phyloP scores from a whole-genome alignment of 2,797 vertebrate species.

The Huso huso region DNA sequence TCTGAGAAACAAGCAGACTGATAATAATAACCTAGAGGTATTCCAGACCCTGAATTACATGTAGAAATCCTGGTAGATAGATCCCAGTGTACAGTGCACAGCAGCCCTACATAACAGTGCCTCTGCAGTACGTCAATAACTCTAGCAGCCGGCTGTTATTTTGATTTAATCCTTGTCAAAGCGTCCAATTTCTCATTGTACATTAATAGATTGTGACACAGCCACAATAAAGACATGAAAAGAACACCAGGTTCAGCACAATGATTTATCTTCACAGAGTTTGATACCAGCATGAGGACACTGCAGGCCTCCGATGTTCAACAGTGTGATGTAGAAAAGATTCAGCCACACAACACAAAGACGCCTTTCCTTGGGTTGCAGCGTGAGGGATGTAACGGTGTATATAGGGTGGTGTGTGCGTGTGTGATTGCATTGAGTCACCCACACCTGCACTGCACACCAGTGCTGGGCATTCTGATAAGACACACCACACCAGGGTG shows the following conservation, averaged over 20 bases:
- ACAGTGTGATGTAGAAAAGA: constrained; percentile 11
- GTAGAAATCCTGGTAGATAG: too few species aligned
- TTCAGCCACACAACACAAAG: constrained; percentile 10
- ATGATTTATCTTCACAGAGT: too few species aligned
- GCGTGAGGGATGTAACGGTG: too few species aligned
- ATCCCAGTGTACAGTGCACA: too few species aligned
- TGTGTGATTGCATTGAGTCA: too few species aligned
- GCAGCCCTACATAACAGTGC: constrained; percentile 4
- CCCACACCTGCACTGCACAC: too few species aligned
- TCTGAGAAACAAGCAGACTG: neutral
- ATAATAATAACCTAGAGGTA: neutral
- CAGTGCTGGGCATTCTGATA: neutral
- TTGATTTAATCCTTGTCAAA: constrained; percentile 18
- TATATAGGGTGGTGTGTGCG: too few species aligned
- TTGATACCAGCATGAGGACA: too few species aligned
- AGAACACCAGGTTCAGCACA: too few species aligned
- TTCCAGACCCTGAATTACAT: neutral
- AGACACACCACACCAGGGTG: neutral
- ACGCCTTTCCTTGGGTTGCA: too few species aligned
- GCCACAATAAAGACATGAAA: neutral
- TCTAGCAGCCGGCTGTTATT: neutral
- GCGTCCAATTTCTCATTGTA: constrained; percentile 7
- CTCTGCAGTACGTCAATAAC: constrained; percentile 11
- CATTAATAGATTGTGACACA: constrained; percentile 23
- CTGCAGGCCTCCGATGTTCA: neutral